A percentile compares a stretch with the other conserved stretches of the same genome.
These are phyloP conservation scores for Graptemys geographica DNA, from an alignment of 2,797 vertebrate genomes.

Conservation along the genomic window DNA sequence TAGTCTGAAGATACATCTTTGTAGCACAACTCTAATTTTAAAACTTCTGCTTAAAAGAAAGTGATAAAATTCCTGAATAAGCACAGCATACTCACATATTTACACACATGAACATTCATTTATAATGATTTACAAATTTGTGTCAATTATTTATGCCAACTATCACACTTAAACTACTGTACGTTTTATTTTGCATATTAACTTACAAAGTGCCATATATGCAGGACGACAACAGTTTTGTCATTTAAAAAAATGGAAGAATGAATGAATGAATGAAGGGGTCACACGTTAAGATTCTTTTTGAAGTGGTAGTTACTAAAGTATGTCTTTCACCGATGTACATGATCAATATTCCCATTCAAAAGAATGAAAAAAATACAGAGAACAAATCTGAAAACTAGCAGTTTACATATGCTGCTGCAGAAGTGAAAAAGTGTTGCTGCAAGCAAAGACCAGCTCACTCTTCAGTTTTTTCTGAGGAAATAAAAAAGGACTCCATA, in stretches of 20 bases:
- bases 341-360: background rate
- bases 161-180: background rate
- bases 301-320: background rate
- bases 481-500: background rate
- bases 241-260: background rate
- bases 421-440: accelerated
- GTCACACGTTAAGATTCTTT: background rate
- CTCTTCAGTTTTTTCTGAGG: background rate
- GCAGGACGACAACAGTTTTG: background rate
- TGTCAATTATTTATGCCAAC: slow-evolving; percentile 9
- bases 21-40: background rate
- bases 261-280: background rate
- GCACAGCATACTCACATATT: background rate
- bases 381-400: background rate
- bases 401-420: background rate
- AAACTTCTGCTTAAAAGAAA: background rate
- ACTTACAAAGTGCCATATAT: background rate
- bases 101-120: background rate
- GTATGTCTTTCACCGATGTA: background rate
- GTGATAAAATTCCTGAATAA: background rate
- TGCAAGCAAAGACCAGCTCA: background rate
- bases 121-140: background rate
- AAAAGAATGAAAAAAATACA: background rate
- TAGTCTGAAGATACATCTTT: background rate
- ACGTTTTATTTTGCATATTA: background rate